Evolutionary conservation across 2,113 vertebrate species (phyloP), one percentile per base, ranked within the genome.

Genomic region (Malurus elegans): DNA sequence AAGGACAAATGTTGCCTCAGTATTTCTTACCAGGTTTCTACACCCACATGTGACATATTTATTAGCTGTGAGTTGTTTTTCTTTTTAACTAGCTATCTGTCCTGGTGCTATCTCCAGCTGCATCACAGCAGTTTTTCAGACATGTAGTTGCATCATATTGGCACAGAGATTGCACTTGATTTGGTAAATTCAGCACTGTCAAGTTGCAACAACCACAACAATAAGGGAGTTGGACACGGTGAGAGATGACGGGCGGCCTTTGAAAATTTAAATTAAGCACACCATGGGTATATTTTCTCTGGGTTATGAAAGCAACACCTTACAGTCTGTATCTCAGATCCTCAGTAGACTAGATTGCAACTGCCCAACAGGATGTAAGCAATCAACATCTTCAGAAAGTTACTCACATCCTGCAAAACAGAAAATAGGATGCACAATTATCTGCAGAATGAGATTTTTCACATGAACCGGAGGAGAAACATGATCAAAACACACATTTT

Each of bases 31-130:
- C 2, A 8, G 29, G 31, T 60, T 92, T 78, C 67, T 90, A 44
- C 64, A 67, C 23, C 34, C 80, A 98, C 97, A 50, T 44, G 76
- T 97, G 54, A 92, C 81, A 4, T 96, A 78, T 79, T 84, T 98
- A 32, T 97, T 98, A 75, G 90, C 96, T 38, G 85, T 97, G 70
- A 87, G 38, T 38, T 8, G 1, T 1, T 25, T 97, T 95, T 95
- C 98, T 65, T 98, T 97, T 96, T 11, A 95, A 97, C 79, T 83
- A 96, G 8, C 26, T 92, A 89, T 97, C 45, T 97, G 94, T 38
- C 95, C 97, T 6, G 97, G 97, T 18, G 96, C 97, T 48, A 92
- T 98, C 86, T 98, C 97, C 58, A 98, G 97, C 96, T 98, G 97
- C 89, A 97, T 97, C 58, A 97, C 94, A 9, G 96, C 93, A 98